Conservation (phyloP, 2,797 vertebrate genomes). For the Malurus splendens region DNA sequence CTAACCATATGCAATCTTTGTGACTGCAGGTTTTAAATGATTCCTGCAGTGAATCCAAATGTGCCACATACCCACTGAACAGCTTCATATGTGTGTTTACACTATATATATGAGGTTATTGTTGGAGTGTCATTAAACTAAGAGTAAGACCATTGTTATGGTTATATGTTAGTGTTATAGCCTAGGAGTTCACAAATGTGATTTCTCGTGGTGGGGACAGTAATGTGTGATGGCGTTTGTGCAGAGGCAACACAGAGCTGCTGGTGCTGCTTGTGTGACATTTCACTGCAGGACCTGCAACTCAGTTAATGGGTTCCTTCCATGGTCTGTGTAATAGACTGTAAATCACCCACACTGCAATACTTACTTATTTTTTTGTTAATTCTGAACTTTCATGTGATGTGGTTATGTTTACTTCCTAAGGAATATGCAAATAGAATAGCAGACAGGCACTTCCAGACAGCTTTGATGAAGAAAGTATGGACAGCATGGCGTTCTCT, state of each 20-base stretch:
- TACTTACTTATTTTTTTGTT: neutral
- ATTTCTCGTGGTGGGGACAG: neutral
- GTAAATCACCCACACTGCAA: neutral
- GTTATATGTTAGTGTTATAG: neutral
- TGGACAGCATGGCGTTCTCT: conserved; percentile 84
- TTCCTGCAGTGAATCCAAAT: neutral
- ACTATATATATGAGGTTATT: neutral
- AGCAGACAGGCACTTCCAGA: conserved; percentile 80
- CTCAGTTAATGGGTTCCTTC: neutral
- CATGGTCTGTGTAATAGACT: neutral
- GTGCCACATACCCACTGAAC: neutral
- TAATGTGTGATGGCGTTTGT: fast-evolving
- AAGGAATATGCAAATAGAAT: conserved; percentile 72
- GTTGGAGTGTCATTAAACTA: neutral
- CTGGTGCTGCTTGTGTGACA: neutral
- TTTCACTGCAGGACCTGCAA: fast-evolving
- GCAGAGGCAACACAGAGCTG: neutral
- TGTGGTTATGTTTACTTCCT: neutral
- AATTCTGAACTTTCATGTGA: neutral
- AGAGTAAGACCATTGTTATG: neutral
- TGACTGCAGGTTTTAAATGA: neutral
- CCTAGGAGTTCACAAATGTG: neutral
- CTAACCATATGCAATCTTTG: neutral
- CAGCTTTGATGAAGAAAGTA: conserved; percentile 83
- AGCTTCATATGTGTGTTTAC: neutral